These are phyloP conservation scores for Agrilus mali DNA, from an alignment of 2,888 invertebrate genomes.

Conservation along the genomic window DNA sequence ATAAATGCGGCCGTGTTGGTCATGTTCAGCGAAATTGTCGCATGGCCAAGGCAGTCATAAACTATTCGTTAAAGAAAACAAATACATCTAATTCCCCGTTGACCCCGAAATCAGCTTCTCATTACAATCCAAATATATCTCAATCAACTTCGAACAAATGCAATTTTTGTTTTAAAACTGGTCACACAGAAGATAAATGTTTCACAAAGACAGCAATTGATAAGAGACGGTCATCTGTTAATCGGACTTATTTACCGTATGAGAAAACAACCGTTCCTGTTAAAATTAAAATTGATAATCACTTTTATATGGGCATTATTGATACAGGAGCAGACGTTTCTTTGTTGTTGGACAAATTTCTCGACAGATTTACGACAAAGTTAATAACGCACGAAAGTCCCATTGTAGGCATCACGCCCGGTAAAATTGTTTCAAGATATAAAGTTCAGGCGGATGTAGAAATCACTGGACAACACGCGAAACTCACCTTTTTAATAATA, in stretches of 20 bases:
- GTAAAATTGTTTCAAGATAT: neutral
- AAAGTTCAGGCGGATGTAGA: conserved; percentile 2
- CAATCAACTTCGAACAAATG: too few species aligned
- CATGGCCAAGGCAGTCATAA: too few species aligned
- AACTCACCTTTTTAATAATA: conserved; percentile 4
- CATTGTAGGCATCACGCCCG: neutral
- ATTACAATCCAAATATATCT: too few species aligned
- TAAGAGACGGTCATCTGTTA: too few species aligned
- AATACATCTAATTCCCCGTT: neutral
- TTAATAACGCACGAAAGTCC: neutral
- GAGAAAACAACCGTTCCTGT: too few species aligned
- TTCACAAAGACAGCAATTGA: conserved; percentile 10
- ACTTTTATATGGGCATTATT: conserved; percentile 6
- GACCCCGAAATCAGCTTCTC: conserved; percentile 1
- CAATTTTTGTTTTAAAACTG: conserved; percentile 9
- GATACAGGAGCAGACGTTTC: conserved; percentile 7
- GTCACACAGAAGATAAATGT: conserved; percentile 8
- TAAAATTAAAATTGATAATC: neutral
- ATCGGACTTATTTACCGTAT: too few species aligned
- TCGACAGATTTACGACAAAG: neutral
- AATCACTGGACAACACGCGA: conserved; percentile 2
- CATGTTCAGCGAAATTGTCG: conserved; percentile 10
- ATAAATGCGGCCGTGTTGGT: conserved; percentile 6
- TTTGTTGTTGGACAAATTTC: conserved; percentile 7
- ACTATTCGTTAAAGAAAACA: too few species aligned